phyloP scores from a whole-genome alignment of 2,797 vertebrate species.

The Mycteria americana region DNA sequence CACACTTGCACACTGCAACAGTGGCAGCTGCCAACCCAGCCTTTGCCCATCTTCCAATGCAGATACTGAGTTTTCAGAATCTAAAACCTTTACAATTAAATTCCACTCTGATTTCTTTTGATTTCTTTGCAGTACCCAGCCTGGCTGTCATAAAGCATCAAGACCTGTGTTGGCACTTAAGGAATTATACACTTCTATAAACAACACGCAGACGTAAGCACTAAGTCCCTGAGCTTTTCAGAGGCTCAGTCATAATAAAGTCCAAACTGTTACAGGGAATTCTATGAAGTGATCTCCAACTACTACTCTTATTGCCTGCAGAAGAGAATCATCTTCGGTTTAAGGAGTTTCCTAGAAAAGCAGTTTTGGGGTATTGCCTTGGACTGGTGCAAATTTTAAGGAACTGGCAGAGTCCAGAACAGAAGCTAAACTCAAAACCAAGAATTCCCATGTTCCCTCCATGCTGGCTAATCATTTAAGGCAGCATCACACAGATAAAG shows the following conservation, averaged over 20 bases:
- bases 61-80: background rate
- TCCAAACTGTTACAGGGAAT: background rate
- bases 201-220: accelerated
- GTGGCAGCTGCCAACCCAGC: background rate
- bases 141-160: background rate
- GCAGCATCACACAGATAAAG: background rate
- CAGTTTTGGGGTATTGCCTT: background rate
- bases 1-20: accelerated
- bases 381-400: background rate
- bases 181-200: background rate
- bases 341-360: background rate
- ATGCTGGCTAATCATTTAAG: background rate
- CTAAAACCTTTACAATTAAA: background rate
- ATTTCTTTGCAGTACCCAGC: background rate
- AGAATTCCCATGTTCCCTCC: background rate
- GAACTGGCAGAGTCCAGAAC: background rate
- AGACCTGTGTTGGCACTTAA: background rate
- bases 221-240: background rate
- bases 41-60: background rate
- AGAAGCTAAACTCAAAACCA: background rate
- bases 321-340: background rate
- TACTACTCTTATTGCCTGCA: background rate
- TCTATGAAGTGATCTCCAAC: background rate
- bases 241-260: background rate
- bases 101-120: background rate